Base-by-base conservation (phyloP, 2,113 vertebrate species). In the Acrocephalus arundinaceus region DNA sequence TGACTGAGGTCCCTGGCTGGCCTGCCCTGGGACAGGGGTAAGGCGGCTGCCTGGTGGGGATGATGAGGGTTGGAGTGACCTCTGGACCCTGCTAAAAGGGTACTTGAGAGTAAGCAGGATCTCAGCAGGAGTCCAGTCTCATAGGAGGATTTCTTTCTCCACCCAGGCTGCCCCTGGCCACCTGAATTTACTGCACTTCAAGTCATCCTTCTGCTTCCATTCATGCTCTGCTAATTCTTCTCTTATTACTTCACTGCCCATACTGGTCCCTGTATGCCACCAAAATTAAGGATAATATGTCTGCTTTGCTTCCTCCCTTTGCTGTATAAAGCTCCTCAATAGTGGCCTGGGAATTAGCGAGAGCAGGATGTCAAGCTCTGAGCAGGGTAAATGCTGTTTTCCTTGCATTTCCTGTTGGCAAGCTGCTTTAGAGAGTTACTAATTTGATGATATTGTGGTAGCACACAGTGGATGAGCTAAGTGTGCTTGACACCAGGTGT, bases 31-130 rank as follows among this genome's bases (percentile, higher is more conserved):
- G 17, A 15, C 7, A 49, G 15, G 27, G 9, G 2, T 15, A 68
- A 43, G 2, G 8, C 45, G 33, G 4, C 7, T 5, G 4, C 6
- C 8, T 45, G 5, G 6, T 51, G 15, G 6, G 27, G 1, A 24
- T 58, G 22, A 4, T 55, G 9, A 55, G 15, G 2, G 2, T 13
- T 3, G 5, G 10, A 24, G 4, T 49, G n/a, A 37, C 22, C 10
- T 49, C 24, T 30, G 13, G 21, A 25, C 4, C 0, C 8, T 74
- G 6, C 23, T 71, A 7, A 49, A 51, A 27, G 7, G 4, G 5
- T 30, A 7, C 3, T 4, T 9, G 5, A 21, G 8, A 62, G 9
- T 8, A n/a, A 48, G 7, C 7, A 77, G 46, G 18, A 33, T 20
- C 6, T 66, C 41, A 74, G 7, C 37, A 70, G 41, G 5, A 74